Evolutionary conservation across 2,113 vertebrate species (phyloP), one percentile per base, ranked within the genome.

Genomic region (Siniperca knerii): DNA sequence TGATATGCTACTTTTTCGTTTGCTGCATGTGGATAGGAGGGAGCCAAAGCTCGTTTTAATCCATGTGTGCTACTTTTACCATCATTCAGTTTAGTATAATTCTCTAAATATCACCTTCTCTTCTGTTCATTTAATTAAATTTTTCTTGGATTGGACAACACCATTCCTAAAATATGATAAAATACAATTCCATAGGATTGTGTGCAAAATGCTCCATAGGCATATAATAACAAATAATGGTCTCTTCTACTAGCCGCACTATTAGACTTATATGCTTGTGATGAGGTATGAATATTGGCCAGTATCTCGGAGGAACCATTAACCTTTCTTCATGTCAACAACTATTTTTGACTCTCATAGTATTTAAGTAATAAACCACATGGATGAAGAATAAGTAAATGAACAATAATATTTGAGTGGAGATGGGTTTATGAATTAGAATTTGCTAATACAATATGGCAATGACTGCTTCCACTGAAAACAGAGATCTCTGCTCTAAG

Each of bases 151-250:
- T 55, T 83, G 70, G 69, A 90, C 37, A 11, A 88, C 75, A 86
- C 69, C 72, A 85, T 80, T 87, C 78, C 76, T 70, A 70, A 68
- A 86, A 81, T 75, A 79, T 72, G 75, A 90, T 87, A 83, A 89
- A 70, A 94, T 94, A 94, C 93, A 94, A 93, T 95, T 94, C 89
- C 91, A 94, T 92, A 92, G 92, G 90, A 92, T 89, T 93, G 92
- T 93, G 94, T 95, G 94, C 94, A 95, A 95, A 94, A 91, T 89
- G 88, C 91, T 93, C 82, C 86, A 48, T 79, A 86, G 90, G 80
- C 79, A 91, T 90, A 87, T 65, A 85, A 60, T 89, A 87, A 90
- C 55, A 89, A 92, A 87, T 77, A 92, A 91, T 52, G 81, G 84
- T 87, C 85, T 90, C 76, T 83, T 81, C 75, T 65, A 87, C 80